These are phyloP conservation scores for Dendronephthya gigantea DNA, from an alignment of 64 coral and sea anemone genomes.

Conservation along the genomic window DNA sequence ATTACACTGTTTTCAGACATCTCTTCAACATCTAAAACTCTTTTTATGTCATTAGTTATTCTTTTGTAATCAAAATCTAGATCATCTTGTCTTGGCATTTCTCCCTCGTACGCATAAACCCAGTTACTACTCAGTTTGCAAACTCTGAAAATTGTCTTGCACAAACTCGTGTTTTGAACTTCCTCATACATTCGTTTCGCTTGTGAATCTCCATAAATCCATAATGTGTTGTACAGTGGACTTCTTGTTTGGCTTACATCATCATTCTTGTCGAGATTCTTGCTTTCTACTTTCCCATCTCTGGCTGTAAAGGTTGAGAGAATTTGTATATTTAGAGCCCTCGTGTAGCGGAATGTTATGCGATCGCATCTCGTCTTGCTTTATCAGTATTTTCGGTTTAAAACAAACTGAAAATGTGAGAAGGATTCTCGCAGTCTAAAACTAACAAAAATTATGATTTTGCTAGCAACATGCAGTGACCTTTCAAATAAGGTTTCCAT, in stretches of 20 bases:
- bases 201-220: conserved; percentile 82
- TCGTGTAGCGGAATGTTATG: too few relatives aligned
- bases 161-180: conserved; percentile 36
- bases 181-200: conserved; percentile 49
- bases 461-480: conserved; percentile 18
- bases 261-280: background rate
- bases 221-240: conserved; percentile 33
- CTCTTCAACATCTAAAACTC: conserved; percentile 25
- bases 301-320: background rate
- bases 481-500: conserved; percentile 42
- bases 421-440: too few relatives aligned
- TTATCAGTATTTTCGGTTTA: too few relatives aligned
- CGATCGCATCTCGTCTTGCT: too few relatives aligned
- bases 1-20: conserved; percentile 69
- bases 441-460: too few relatives aligned
- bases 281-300: background rate
- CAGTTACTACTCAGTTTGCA: conserved; percentile 66
- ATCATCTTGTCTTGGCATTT: conserved; percentile 36
- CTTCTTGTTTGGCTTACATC: background rate
- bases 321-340: too few relatives aligned
- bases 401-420: too few relatives aligned
- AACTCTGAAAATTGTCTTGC: conserved; percentile 52
- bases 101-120: conserved; percentile 47
- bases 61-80: conserved; percentile 56
- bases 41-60: conserved; percentile 42